phyloP scores from a whole-genome alignment of 2,797 vertebrate species.

The Poecilia picta region DNA sequence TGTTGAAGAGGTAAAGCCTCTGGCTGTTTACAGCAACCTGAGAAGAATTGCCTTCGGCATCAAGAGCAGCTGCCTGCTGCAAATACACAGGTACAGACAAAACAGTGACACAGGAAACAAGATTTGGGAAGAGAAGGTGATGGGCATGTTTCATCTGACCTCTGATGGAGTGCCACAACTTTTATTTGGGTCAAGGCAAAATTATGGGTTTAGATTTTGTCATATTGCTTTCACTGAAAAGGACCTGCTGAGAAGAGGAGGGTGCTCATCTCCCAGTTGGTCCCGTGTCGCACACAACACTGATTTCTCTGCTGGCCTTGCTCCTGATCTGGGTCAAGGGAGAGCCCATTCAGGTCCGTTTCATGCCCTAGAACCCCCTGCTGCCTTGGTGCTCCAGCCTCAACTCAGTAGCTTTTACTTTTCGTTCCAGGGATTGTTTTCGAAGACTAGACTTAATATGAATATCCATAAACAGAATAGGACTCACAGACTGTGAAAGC shows the following conservation, averaged over 20 bases:
- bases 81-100: conserved; percentile 46
- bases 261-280: conserved; percentile 39
- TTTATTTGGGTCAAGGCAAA: conserved; percentile 30
- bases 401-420: conserved; percentile 66
- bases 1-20: conserved; percentile 25
- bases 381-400: conserved; percentile 61
- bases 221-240: conserved; percentile 4
- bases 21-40: conserved; percentile 25
- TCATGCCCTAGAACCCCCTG: conserved; percentile 69
- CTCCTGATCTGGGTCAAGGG: conserved; percentile 69
- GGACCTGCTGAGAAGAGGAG: neutral
- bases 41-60: conserved; percentile 14
- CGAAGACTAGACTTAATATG: conserved; percentile 83
- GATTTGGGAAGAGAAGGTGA: conserved; percentile 27
- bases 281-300: conserved; percentile 36
- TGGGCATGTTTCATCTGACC: conserved; percentile 59
- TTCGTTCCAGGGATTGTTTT: conserved; percentile 76
- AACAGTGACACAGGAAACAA: conserved; percentile 40
- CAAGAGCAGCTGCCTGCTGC: conserved; percentile 49
- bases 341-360: conserved; percentile 70
- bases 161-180: conserved; percentile 30
- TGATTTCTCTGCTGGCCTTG: conserved; percentile 57
- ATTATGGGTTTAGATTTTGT: conserved; percentile 36
- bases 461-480: conserved; percentile 83
- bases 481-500: conserved; percentile 84